Percentiles rank a stretch among this genome's conserved stretches.
phyloP scores from a whole-genome alignment of 2,113 vertebrate genomes.

The Chloropsis hardwickii region DNA sequence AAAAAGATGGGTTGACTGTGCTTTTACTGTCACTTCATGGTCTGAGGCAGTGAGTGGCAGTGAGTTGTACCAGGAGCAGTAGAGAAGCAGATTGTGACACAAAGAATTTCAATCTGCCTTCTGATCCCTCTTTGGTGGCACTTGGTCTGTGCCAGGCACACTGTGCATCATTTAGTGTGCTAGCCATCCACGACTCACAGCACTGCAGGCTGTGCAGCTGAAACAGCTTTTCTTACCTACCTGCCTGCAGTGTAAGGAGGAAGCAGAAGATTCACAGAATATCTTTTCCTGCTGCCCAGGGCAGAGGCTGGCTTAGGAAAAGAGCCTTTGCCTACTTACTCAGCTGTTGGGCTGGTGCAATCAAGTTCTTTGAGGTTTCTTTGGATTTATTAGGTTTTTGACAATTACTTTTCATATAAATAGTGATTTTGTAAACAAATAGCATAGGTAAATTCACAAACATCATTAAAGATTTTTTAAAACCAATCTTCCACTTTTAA shows the following conservation, averaged over 20 bases:
- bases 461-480: neutral
- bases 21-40: neutral
- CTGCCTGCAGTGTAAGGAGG: neutral
- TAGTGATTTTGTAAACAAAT: neutral
- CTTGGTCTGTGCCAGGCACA: neutral
- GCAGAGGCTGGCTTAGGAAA: neutral
- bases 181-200: neutral
- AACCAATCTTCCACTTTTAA: neutral
- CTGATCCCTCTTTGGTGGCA: neutral
- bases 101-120: neutral
- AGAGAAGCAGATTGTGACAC: neutral
- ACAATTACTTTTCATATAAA: neutral
- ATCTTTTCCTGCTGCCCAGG: neutral
- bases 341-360: neutral
- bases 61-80: constrained; percentile 28
- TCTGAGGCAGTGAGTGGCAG: neutral
- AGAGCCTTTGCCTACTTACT: neutral
- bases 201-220: neutral
- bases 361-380: neutral
- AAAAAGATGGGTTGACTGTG: neutral
- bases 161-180: neutral
- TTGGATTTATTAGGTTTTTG: neutral
- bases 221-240: neutral
- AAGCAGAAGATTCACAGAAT: neutral
- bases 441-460: neutral